Evolutionary conservation across 2,113 vertebrate species (phyloP), one percentile per base, ranked within the genome.

Genomic region (Nerophis lumbriciformis): DNA sequence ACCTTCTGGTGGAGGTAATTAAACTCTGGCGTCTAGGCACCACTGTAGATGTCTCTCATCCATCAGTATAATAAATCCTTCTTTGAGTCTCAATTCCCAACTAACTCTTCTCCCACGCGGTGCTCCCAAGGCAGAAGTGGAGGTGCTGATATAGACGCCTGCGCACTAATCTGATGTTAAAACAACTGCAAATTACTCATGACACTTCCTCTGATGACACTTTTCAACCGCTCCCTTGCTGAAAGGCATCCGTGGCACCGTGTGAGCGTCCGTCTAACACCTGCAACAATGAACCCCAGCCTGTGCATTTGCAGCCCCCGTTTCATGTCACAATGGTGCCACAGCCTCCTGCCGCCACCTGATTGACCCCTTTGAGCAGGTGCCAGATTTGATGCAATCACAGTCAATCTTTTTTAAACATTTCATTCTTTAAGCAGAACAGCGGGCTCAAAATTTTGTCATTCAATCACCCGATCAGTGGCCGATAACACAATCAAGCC

Each of bases 401-500:
- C 82, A 77, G 83, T 83, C 88, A 86, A 87, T 87, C 87, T 79
- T 81, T 83, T 85, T 82, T 82, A 85, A 80, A 82, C 84, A 88
- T 84, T 86, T 83, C 76, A 80, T 81, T 82, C 83, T 82, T 85
- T 83, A 87, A 86, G 81, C 77, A 82, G 82, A 83, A 81, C 79
- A 81, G 84, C 47, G 78, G 79, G 76, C 84, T 85, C 77, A 86
- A 80, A 85, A 85, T 86, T 89, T 85, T 80, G 85, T 88, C 85
- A 87, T 85, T 83, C 78, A 83, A 80, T 86, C 83, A 86, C 84
- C 83, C 71, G 83, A 87, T 88, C 85, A 83, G 76, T 84, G 77
- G 61, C 83, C 79, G 80, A 83, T 88, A 87, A 89, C 81, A 82
- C 83, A 86, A 86, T 87, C 88, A 85, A 87, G 85, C 78, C 84